Base-by-base conservation (phyloP, 2,797 vertebrate genomes). In the Hapalemur alaotrensis region DNA sequence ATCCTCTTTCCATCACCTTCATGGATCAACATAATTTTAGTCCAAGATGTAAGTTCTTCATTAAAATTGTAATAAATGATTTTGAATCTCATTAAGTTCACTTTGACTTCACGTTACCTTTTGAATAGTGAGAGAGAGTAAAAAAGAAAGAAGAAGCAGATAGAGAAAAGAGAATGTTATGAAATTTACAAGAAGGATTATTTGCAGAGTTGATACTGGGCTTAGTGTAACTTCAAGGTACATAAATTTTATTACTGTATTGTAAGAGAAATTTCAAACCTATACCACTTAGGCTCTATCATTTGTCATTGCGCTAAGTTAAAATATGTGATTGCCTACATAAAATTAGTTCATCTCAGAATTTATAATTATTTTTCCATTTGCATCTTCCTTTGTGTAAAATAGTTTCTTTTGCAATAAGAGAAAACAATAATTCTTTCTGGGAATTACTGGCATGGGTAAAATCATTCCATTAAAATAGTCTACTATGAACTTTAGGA, bases 11-110 rank as follows among this genome's bases (percentile, higher is more conserved):
- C 46, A 99, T 99, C 98, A 99, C 99, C 0, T 99, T 99, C 97
- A 99, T 99, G 99, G 99, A 99, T 98, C 99, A 99, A 0, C 99
- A 99, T 98, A 99, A 99, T 98, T 99, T 99, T 98, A 99, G 99
- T 98, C 99, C 99, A 98, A 99, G 99, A 99, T 99, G 99, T 99
- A 99, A 99, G 99, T 99, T 98, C 25, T 63, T 32, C 22, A 69
- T 12, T 70, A 5, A 48, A 82, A 43, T 75, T 89, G 61, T 50
- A 81, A 1, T 14, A 43, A 54, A 38, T 22, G 11, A n/a, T 32
- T 38, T 32, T 61, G 48, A n/a, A 79, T 7, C 14, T 72, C n/a
- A 48, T 54, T 35, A 75, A 73, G 48, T 70, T 23, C 11, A 25
- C 43, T 20, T 46, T 63, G 28, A 57, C n/a, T 80, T 72, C 46